Conservation (phyloP, 1,140 invertebrate genomes). For the Agrilus planipennis region DNA sequence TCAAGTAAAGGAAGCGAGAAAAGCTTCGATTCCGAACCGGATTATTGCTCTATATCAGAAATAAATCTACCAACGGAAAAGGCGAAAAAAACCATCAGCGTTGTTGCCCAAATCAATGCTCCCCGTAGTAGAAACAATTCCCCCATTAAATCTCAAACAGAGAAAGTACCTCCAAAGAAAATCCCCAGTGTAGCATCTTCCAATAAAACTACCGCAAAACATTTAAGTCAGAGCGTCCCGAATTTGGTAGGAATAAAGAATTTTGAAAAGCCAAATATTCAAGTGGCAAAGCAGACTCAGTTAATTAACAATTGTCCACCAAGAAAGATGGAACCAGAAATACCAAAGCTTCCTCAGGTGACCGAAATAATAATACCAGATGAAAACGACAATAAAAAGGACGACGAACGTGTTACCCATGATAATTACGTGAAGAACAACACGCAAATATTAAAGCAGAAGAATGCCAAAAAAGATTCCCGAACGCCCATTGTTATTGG, state of each 20-base stretch:
- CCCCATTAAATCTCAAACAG: neutral
- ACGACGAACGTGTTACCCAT: constrained; percentile 25
- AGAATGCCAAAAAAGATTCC: constrained; percentile 9
- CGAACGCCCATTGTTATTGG: constrained; percentile 36
- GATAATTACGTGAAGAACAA: constrained; percentile 34
- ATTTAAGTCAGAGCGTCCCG: constrained; percentile 9
- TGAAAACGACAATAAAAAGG: constrained; percentile 38
- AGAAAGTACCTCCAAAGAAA: constrained; percentile 8
- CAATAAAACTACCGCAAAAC: no score
- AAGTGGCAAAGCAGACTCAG: constrained; percentile 26
- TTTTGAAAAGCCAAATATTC: constrained; percentile 27
- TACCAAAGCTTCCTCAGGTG: constrained; percentile 47
- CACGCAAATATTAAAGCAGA: constrained; percentile 26
- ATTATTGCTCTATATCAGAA: constrained; percentile 53
- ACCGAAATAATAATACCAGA: constrained; percentile 49
- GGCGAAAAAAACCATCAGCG: constrained; percentile 22
- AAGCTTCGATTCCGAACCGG: constrained; percentile 41
- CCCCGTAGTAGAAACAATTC: constrained; percentile 7
- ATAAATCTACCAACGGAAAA: constrained; percentile 44
- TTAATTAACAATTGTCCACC: constrained; percentile 32
- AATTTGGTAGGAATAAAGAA: constrained; percentile 24
- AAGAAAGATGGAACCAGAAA: constrained; percentile 41
- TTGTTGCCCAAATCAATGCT: constrained; percentile 28
- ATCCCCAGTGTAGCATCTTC: constrained; percentile 13
- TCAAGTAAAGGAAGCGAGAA: constrained; percentile 14